Evolutionary conservation across 2,113 vertebrate species (phyloP).

Genomic region (Ammodytes dubius): DNA sequence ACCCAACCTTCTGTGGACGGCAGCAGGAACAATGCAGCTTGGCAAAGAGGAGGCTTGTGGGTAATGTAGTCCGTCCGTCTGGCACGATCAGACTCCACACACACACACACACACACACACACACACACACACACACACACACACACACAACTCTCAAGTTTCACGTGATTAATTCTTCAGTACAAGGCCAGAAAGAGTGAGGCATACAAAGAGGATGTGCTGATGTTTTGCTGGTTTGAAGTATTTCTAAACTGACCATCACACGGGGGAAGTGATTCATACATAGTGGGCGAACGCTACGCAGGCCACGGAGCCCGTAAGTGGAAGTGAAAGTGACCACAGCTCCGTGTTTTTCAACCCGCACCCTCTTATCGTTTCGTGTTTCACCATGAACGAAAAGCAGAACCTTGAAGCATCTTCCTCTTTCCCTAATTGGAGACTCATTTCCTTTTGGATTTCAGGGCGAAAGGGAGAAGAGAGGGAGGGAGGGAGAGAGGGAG

Average conservation of each 20-base stretch:
- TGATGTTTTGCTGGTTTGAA: neutral
- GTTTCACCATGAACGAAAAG: constrained; percentile 52
- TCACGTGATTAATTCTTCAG: neutral
- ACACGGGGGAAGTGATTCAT: constrained; percentile 53
- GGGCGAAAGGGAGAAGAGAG: neutral
- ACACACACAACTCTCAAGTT: constrained; percentile 20
- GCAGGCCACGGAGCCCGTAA: neutral
- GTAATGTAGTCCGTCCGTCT: constrained; percentile 3
- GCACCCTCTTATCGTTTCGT: constrained; percentile 11
- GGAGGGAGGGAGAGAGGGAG: neutral
- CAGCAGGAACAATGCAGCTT: constrained; percentile 8
- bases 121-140: no score
- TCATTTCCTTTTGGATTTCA: constrained; percentile 59
- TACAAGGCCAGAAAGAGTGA: neutral
- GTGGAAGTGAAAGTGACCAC: constrained; percentile 73
- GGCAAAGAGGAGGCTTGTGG: constrained; percentile 1
- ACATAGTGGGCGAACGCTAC: neutral
- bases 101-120: no score
- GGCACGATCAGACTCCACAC: neutral
- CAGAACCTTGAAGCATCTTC: constrained; percentile 68
- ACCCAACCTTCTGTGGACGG: constrained; percentile 8
- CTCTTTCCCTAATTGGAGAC: constrained; percentile 58
- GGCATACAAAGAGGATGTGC: neutral
- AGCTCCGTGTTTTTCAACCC: neutral
- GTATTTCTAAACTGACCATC: neutral